Conservation (phyloP, 1,140 invertebrate species). For the Lutraria rhynchaena region DNA sequence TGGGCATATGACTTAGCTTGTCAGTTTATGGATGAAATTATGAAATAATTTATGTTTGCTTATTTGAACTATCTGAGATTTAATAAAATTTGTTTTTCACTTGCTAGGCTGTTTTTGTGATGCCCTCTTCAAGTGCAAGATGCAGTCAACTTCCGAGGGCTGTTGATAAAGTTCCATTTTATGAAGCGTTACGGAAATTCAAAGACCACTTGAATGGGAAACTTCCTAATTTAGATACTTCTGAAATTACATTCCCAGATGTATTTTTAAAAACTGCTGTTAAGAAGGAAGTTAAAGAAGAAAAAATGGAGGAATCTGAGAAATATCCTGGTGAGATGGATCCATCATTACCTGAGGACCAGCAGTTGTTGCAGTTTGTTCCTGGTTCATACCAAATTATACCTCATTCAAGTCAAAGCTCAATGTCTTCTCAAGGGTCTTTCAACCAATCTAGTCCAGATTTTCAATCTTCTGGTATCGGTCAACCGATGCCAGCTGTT, state of each 20-base stretch:
- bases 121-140: slow-evolving; percentile 98
- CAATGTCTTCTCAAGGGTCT: slow-evolving; percentile 13
- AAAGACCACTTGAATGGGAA: slow-evolving; percentile 96
- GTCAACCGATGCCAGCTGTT: neutral
- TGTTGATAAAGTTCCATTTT: slow-evolving; percentile 98
- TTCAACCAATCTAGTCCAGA: slow-evolving; percentile 15
- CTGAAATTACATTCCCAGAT: slow-evolving; percentile 93
- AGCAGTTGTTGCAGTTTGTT: slow-evolving; percentile 36
- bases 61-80: too few species aligned
- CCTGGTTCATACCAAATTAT: slow-evolving; percentile 45
- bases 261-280: slow-evolving; percentile 77
- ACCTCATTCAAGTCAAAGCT: slow-evolving; percentile 18
- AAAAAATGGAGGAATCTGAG: slow-evolving; percentile 31
- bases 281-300: slow-evolving; percentile 73
- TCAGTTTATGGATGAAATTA: too few species aligned
- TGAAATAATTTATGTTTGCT: too few species aligned
- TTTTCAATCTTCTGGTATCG: too few species aligned
- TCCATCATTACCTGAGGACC: neutral
- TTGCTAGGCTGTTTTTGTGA: slow-evolving; percentile 97
- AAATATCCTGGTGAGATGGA: slow-evolving; percentile 31
- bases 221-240: slow-evolving; percentile 93
- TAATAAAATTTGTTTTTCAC: too few species aligned
- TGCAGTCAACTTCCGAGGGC: slow-evolving; percentile 97
- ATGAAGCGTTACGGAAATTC: slow-evolving; percentile 96
- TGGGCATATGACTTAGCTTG: too few species aligned